A percentile compares a stretch with the other conserved stretches of the same genome.
These are phyloP conservation scores for Charina bottae DNA, from an alignment of 2,113 vertebrate species.

Conservation along the genomic window DNA sequence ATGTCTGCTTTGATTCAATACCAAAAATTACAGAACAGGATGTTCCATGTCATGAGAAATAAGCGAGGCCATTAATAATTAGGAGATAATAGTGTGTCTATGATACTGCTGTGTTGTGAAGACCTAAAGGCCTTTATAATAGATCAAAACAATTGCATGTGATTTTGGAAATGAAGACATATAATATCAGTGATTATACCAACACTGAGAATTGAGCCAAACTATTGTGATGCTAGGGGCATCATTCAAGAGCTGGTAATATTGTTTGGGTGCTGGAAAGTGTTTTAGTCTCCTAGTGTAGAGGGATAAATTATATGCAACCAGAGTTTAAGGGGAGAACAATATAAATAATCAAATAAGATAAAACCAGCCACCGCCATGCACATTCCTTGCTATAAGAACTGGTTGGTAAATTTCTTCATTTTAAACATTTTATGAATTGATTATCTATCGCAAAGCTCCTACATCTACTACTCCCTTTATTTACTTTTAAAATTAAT, in stretches of 20 bases:
- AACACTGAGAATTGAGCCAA: background rate
- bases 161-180: conserved; percentile 32
- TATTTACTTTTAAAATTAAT: background rate
- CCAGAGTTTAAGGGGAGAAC: background rate
- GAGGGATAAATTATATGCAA: background rate
- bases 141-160: conserved; percentile 35
- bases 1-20: background rate
- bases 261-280: background rate
- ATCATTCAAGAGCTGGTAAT: background rate
- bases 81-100: background rate
- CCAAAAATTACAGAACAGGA: background rate
- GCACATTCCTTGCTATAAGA: background rate
- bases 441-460: background rate
- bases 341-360: background rate
- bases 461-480: background rate
- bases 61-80: background rate
- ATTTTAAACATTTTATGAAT: background rate
- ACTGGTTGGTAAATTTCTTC: background rate
- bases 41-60: background rate
- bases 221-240: background rate
- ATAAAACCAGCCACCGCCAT: background rate
- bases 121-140: conserved; percentile 27
- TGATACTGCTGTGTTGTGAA: conserved; percentile 12
- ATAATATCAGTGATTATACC: conserved; percentile 10
- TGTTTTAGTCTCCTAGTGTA: background rate